Evolutionary conservation across 2,888 invertebrate species (phyloP), one percentile per base, ranked within the genome.

Genomic region (Carabus problematicus): DNA sequence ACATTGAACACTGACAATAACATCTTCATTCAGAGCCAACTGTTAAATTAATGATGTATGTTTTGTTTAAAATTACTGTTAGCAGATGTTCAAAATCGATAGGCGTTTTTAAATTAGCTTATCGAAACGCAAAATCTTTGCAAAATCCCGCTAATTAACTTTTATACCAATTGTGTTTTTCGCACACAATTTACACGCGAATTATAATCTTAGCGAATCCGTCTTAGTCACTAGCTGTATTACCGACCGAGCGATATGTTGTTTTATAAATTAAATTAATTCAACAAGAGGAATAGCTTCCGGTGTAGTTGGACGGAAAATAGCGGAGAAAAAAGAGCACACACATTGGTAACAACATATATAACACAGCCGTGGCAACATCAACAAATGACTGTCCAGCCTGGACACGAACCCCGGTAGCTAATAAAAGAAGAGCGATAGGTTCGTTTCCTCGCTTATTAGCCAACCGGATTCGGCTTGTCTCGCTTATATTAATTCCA

Each of bases 391-490:
- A 58, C 8, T 39, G 29, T 40, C 58, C 39, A 12, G 16, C 40
- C 56, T 14, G 40, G 61, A 19, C 47, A 45, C 47, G 47, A 56
- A 56, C 64, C 40, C 58, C 11, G 52, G 12, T 16, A 14, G 47
- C 59, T 67, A 67, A 67, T 67, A 60, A 43, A 67, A 67, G 60
- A 67, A 67, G 67, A 67, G 54, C 60, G 67, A 67, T 67, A 60
- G 67, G 67, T 43, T 67, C 56, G 52, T 67, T 67, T 67, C 67
- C 42, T 55, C 52, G 29, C 40, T 60, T 67, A 42, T 67, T 60
- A 60, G 52, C 41, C n/a, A 11, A 29, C 47, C 49, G 66, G 58
- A 66, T 63, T 63, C 19, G 42, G 60, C 8, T 43, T 55, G 56
- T 64, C 49, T 14, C 49, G n/a, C 16, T 9, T 16, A 11, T 14